These are phyloP conservation scores for Ectobius pallidus DNA, from an alignment of 2,888 invertebrate genomes.

Conservation along the genomic window DNA sequence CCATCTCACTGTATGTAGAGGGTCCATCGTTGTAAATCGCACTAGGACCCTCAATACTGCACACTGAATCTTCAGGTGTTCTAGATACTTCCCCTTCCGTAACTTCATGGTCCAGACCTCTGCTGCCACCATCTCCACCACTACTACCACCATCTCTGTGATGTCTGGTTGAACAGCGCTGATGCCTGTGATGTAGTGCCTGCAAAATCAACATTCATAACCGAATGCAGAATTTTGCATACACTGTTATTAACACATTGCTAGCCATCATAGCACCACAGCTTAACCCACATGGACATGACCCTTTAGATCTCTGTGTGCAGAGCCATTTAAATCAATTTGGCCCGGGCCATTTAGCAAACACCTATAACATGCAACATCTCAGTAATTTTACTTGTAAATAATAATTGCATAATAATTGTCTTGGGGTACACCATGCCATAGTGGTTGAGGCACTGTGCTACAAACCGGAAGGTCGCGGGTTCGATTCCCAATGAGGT, in stretches of 20 bases:
- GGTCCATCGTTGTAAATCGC: slow-evolving; percentile 52
- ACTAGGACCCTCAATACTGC: slow-evolving; percentile 81
- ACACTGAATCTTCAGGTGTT: slow-evolving; percentile 90
- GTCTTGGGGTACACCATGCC: too few species aligned
- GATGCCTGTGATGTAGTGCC: slow-evolving; percentile 77
- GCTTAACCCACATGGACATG: too few species aligned
- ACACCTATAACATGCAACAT: too few species aligned
- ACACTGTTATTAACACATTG: slow-evolving; percentile 45
- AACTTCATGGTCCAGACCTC: slow-evolving; percentile 58
- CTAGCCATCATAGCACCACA: too few species aligned
- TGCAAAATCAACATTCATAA: slow-evolving; percentile 52
- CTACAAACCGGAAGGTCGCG: too few species aligned
- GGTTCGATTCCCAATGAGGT: too few species aligned
- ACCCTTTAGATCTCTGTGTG: too few species aligned
- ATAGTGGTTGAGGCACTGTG: too few species aligned
- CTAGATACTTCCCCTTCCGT: slow-evolving; percentile 81
- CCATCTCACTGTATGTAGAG: slow-evolving; percentile 48
- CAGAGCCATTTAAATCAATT: too few species aligned
- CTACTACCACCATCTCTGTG: slow-evolving; percentile 50
- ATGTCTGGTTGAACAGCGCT: slow-evolving; percentile 53
- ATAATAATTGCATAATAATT: too few species aligned
- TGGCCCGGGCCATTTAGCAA: too few species aligned
- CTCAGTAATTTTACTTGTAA: too few species aligned
- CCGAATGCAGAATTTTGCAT: slow-evolving; percentile 38
- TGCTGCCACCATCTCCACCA: background rate